These are phyloP conservation scores for Lottia scabra DNA, from an alignment of 2,888 invertebrate species.

Conservation along the genomic window DNA sequence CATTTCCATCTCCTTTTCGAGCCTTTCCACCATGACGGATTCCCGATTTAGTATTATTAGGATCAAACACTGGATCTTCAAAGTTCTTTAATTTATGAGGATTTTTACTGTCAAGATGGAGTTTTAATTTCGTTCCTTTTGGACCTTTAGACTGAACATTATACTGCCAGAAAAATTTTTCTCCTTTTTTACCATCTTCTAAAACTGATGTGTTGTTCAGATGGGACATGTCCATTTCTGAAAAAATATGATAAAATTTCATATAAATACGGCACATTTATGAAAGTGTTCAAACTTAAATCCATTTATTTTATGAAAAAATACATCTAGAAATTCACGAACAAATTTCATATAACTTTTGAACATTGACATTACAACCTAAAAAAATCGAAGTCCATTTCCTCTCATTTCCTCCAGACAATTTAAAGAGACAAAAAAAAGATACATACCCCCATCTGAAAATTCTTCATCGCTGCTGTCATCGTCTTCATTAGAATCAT, in stretches of 20 bases:
- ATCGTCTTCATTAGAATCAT: slow-evolving; percentile 39
- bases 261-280: neutral
- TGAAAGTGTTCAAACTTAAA: too few relatives aligned
- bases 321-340: too few relatives aligned
- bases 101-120: slow-evolving; percentile 80
- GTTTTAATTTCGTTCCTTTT: slow-evolving; percentile 83
- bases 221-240: slow-evolving; percentile 15
- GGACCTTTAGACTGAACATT: slow-evolving; percentile 98
- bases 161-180: slow-evolving; percentile 94
- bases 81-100: slow-evolving; percentile 90
- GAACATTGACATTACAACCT: neutral
- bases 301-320: too few relatives aligned
- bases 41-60: slow-evolving; percentile 67
- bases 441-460: slow-evolving; percentile 48
- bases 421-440: neutral
- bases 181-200: slow-evolving; percentile 40
- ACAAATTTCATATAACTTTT: neutral
- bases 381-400: too few relatives aligned
- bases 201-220: slow-evolving; percentile 23
- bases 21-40: slow-evolving; percentile 72
- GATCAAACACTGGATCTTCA: slow-evolving; percentile 96
- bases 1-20: slow-evolving; percentile 98
- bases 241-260: neutral
- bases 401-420: too few relatives aligned
- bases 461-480: slow-evolving; percentile 31